Conservation (phyloP, 2,888 invertebrate genomes). For the Aproaerema taeniolella region DNA sequence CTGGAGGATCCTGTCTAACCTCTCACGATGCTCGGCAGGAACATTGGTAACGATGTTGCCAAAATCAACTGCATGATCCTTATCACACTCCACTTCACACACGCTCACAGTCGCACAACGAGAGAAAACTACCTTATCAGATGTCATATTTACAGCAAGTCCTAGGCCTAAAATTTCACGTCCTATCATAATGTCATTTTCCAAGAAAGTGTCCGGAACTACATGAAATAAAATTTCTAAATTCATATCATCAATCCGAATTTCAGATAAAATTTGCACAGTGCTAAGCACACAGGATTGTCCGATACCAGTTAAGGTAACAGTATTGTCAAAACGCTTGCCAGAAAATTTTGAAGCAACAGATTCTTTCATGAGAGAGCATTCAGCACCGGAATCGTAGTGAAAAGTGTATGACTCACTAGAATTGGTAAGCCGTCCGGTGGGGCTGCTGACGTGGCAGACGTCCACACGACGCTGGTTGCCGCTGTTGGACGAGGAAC, state of each 20-base stretch:
- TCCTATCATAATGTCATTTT: conserved; percentile 6
- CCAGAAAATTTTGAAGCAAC: no score
- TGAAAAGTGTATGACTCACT: conserved; percentile 14
- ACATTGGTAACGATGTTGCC: neutral
- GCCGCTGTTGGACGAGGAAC: neutral
- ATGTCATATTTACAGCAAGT: neutral
- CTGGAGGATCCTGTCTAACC: neutral
- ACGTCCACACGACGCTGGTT: conserved; percentile 1
- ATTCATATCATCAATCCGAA: neutral
- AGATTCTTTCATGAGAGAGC: no score
- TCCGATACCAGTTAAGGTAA: conserved; percentile 11
- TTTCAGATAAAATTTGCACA: conserved; percentile 1
- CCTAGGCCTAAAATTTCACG: conserved; percentile 2
- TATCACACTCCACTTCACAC: neutral
- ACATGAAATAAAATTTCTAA: conserved; percentile 6
- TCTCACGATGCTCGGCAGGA: neutral
- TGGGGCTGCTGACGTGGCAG: conserved; percentile 2
- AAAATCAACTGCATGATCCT: neutral
- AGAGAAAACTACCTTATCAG: neutral
- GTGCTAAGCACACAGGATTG: neutral
- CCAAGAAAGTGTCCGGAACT: neutral
- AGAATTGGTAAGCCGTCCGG: neutral
- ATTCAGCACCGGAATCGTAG: no score
- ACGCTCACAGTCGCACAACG: neutral
- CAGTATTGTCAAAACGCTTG: conserved; percentile 4